phyloP scores from a whole-genome alignment of 2,113 vertebrate genomes.

The Herpetotheres cachinnans region DNA sequence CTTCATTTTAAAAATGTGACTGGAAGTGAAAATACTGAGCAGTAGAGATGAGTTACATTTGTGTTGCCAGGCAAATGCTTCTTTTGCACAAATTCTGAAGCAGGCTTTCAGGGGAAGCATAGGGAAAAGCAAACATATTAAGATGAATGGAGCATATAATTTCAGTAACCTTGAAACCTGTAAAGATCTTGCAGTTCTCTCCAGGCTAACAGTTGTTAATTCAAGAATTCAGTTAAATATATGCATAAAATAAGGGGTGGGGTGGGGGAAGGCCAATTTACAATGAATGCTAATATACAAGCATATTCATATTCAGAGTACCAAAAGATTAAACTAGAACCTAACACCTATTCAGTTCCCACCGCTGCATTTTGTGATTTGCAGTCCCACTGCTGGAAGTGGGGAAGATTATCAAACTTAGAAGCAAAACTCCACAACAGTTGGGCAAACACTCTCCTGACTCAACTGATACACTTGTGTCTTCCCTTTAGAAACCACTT shows the following conservation, averaged over 20 bases:
- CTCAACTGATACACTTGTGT: background rate
- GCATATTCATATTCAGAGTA: background rate
- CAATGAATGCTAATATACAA: background rate
- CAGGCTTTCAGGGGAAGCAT: background rate
- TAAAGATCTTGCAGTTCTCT: background rate
- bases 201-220: background rate
- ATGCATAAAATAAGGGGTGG: background rate
- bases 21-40: background rate
- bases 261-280: background rate
- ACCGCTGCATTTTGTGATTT: background rate
- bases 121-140: background rate
- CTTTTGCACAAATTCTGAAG: background rate
- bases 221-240: background rate
- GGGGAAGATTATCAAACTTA: background rate
- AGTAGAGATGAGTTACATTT: background rate
- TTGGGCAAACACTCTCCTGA: background rate
- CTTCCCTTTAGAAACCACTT: background rate
- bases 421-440: background rate
- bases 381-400: background rate
- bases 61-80: background rate
- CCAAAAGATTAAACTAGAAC: background rate
- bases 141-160: background rate
- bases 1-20: background rate
- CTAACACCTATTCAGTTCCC: background rate
- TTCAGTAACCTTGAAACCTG: background rate